Percentiles rank a stretch among this genome's conserved stretches.
Conservation (phyloP, 2,888 invertebrate species). For the Lepidochrysops patricia region DNA sequence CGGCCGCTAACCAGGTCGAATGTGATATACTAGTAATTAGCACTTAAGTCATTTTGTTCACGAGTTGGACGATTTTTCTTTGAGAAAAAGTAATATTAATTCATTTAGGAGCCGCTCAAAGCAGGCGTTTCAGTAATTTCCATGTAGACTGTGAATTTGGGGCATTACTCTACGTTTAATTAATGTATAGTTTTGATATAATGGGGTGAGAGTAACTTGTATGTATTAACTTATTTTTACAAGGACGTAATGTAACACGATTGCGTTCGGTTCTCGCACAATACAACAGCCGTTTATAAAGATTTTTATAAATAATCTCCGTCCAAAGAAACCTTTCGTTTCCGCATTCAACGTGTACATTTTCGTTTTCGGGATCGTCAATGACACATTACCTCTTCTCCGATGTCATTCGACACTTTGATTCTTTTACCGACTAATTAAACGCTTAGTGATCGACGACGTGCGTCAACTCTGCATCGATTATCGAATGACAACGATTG, state of each 20-base stretch:
- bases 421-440: neutral
- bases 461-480: neutral
- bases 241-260: neutral
- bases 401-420: constrained; percentile 17
- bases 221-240: constrained; percentile 19
- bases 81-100: constrained; percentile 17
- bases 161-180: constrained; percentile 48
- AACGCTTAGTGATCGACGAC: neutral
- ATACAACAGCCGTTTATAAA: constrained; percentile 10
- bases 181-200: constrained; percentile 29
- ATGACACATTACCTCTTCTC: neutral
- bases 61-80: constrained; percentile 18
- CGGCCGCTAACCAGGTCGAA: constrained; percentile 56
- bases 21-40: constrained; percentile 71
- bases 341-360: neutral
- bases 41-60: constrained; percentile 45
- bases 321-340: constrained; percentile 12
- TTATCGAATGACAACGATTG: constrained; percentile 25
- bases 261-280: constrained; percentile 9
- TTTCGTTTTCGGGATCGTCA: neutral
- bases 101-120: constrained; percentile 16
- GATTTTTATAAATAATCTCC: constrained; percentile 12
- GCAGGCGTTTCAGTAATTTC: constrained; percentile 32
- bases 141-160: constrained; percentile 47
- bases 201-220: constrained; percentile 24